Conservation (phyloP, 2,113 vertebrate genomes). For the Aptenodytes patagonicus region DNA sequence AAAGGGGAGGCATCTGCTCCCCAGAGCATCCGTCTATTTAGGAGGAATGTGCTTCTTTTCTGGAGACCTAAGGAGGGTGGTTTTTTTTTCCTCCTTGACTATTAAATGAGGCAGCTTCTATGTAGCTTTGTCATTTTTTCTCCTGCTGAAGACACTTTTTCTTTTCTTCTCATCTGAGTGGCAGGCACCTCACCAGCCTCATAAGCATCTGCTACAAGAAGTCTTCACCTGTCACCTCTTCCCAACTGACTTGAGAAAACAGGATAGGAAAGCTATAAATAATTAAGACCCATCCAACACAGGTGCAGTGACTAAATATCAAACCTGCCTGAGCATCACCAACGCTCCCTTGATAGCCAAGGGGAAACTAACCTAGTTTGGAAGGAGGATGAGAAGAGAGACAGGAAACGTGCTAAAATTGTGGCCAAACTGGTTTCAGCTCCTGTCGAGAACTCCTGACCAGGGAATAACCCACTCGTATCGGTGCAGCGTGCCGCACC, state of each 20-base stretch:
- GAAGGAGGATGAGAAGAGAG: neutral
- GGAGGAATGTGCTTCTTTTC: neutral
- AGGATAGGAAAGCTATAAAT: conserved; percentile 55
- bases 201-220: conserved; percentile 49
- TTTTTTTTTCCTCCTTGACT: neutral
- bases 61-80: neutral
- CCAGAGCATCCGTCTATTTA: neutral
- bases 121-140: conserved; percentile 46
- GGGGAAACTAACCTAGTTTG: conserved; percentile 24
- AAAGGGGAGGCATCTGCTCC: neutral
- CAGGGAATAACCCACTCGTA: neutral
- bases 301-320: conserved; percentile 39
- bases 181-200: conserved; percentile 45
- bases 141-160: conserved; percentile 34
- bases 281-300: conserved; percentile 47
- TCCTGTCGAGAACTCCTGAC: neutral
- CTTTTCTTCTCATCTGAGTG: conserved; percentile 60
- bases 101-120: conserved; percentile 46
- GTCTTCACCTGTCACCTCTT: conserved; percentile 64
- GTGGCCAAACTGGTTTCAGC: neutral
- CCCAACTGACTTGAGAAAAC: conserved; percentile 55
- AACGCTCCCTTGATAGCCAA: neutral
- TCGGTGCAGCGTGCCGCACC: fast-evolving
- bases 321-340: conserved; percentile 39
- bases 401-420: neutral